Evolutionary conservation across 2,888 invertebrate genomes (phyloP), one percentile per base, ranked within the genome.

Genomic region (Conops quadrifasciatus): DNA sequence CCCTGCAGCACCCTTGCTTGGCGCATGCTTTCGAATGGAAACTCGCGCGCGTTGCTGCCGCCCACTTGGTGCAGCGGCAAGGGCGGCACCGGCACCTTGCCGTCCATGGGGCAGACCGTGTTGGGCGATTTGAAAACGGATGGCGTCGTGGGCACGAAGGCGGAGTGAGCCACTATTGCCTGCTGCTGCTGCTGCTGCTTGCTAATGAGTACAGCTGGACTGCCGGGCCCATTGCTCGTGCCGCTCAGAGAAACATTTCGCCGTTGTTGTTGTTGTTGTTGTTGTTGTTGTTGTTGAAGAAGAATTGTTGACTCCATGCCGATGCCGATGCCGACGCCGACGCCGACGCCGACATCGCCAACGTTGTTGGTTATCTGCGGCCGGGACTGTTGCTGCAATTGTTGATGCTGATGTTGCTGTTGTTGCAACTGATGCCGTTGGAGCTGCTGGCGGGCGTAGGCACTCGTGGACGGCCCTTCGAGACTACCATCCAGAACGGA

Each of bases 21-120:
- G 62, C 94, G 94, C 95, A 96, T 95, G 85, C 95, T 95, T 80
- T 94, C 93, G 85, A 95, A 95, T 56, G 95, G 95, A 87, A 92
- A 95, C 82, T 90, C 90, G 81, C 89, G 87, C 45, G 75, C 78
- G 73, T 75, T 80, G 45, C 75, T 75, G 5, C 77, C 73, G 51
- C 87, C 88, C 13, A 70, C 73, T 21, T 74, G 60, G 86, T 85
- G 89, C 79, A 88, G 88, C 84, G 87, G 88, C 19, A 80, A 73
- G 77, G 88, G 88, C 78, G 89, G 88, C 79, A 88, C 87, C 56
- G 84, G 86, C 72, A 88, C 88, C 87, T 93, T 93, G 78, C 92
- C 91, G 82, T 93, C 94, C 88, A 91, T 90, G 3, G 95, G 94
- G 76, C 94, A 94, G 75, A 95, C 93, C 75, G 95, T 95, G 87